Evolutionary conservation across 2,888 invertebrate species (phyloP).

Genomic region (Amorpha juglandis): DNA sequence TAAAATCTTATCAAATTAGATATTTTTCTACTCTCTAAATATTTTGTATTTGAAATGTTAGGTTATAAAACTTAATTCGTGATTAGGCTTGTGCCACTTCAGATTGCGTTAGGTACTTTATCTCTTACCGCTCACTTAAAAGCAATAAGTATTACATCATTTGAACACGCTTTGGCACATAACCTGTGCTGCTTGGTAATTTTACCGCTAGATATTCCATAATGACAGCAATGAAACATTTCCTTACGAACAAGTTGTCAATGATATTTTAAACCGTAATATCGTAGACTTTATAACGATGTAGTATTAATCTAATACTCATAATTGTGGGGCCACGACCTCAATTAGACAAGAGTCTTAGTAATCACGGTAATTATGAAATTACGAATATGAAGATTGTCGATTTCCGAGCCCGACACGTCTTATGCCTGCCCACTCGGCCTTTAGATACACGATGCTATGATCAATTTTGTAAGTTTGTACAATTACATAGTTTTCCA

Average conservation of each 20-base stretch:
- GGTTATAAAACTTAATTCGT: not conserved
- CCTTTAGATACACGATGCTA: conserved; percentile 41
- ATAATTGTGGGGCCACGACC: conserved; percentile 68
- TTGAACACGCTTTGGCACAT: conserved; percentile 7
- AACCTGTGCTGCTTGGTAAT: not conserved
- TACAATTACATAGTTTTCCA: not conserved
- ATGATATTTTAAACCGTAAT: conserved; percentile 31
- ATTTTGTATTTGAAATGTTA: not conserved
- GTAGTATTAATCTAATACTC: conserved; percentile 47
- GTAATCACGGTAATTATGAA: conserved; percentile 72
- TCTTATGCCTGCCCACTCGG: conserved; percentile 46
- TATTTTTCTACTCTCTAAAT: no score
- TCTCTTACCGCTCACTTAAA: not conserved
- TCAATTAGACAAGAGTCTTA: conserved; percentile 62
- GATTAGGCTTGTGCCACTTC: not conserved
- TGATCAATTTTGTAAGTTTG: no score
- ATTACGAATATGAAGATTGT: conserved; percentile 66
- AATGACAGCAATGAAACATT: conserved; percentile 27
- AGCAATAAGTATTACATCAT: conserved; percentile 5
- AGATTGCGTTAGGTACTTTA: not conserved
- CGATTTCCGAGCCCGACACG: conserved; percentile 60
- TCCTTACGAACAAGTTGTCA: conserved; percentile 30
- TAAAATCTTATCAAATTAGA: no score
- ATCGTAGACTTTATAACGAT: conserved; percentile 32
- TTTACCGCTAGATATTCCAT: not conserved